A percentile compares a stretch with the other conserved stretches of the same genome.
phyloP scores from a whole-genome alignment of 2,888 invertebrate species.

The Tiliacea aurago region DNA sequence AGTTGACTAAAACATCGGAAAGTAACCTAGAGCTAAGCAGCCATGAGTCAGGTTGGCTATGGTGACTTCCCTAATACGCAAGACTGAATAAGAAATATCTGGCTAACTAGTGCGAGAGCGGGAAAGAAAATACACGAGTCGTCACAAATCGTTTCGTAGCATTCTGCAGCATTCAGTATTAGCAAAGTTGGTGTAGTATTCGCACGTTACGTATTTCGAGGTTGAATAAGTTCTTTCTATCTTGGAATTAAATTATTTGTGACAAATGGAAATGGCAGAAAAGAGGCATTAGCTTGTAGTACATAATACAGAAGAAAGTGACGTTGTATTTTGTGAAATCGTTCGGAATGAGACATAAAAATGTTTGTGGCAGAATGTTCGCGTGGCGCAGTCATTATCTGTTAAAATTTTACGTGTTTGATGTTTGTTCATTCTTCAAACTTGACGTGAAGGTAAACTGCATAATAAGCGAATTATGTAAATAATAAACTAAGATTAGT shows the following conservation, averaged over 20 bases:
- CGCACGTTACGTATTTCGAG: slow-evolving; percentile 5
- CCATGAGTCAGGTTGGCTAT: neutral
- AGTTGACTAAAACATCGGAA: neutral
- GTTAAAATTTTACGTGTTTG: slow-evolving; percentile 12
- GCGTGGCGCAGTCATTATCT: slow-evolving; percentile 10
- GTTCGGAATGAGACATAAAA: slow-evolving; percentile 3
- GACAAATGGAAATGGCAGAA: neutral
- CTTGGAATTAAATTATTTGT: slow-evolving; percentile 1
- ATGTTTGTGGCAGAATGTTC: slow-evolving; percentile 3
- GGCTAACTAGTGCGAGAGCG: slow-evolving; percentile 1
- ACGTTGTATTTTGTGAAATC: slow-evolving; percentile 2
- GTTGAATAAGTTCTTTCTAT: slow-evolving; percentile 28
- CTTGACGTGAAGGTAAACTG: slow-evolving; percentile 30
- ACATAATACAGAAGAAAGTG: neutral
- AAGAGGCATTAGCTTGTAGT: neutral
- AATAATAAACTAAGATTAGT: neutral
- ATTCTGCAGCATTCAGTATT: slow-evolving; percentile 26
- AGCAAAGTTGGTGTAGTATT: neutral
- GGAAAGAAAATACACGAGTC: slow-evolving; percentile 18
- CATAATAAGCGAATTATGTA: slow-evolving; percentile 21
- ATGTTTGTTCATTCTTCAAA: slow-evolving; percentile 17
- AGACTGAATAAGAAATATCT: slow-evolving; percentile 26
- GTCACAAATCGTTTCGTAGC: slow-evolving; percentile 3
- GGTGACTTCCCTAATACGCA: slow-evolving; percentile 12
- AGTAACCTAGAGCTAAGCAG: neutral